Base-by-base conservation (phyloP, 1,140 invertebrate genomes). In the Probaryconus sp. region DNA sequence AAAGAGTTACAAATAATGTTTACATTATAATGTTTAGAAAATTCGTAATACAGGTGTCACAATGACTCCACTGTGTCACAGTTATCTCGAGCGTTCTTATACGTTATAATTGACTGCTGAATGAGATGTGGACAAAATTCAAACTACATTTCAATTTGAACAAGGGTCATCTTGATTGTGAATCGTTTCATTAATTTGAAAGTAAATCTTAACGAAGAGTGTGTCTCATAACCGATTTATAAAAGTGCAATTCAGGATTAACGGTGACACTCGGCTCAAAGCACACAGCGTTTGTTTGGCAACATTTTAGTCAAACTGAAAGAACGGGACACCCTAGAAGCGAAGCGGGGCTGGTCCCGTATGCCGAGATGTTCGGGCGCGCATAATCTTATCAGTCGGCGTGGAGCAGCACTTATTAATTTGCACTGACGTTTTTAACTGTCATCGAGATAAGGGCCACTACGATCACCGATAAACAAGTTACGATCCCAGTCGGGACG, bases 391-490 rank as follows among this genome's bases (percentile, higher is more conserved):
- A 75, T 75, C 71, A 55, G 51, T 55, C 42, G 30, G 7, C 55
- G 9, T 14, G 53, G 38, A 55, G 28, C 71, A 58, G 58, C 64
- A 42, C 58, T 75, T 75, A 75, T 75, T 75, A 75, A 75, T 75
- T 75, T 68, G 71, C 63, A 43, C 56, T 20, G 58, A 68, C 71
- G 24, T 68, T 74, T 68, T 68, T 64, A 69, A 69, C 71, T 64
- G 71, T 75, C 71, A 68, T 63, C 63, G 71, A 68, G 71, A 74
- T 74, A 75, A 75, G 71, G 51, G 10, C 42, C 26, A 48, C 33
- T 45, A 61, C 68, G 68, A 61, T 56, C 65, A 13, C 42, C 65
- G 75, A 79, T 78, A 77, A 75, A 75, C 65, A 67, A 75, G 72
- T 78, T 76, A 79, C 67, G 69, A 67, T 74, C 60, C 47, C 21